phyloP scores from a whole-genome alignment of 2,113 vertebrate species.

The Lophius piscatorius region DNA sequence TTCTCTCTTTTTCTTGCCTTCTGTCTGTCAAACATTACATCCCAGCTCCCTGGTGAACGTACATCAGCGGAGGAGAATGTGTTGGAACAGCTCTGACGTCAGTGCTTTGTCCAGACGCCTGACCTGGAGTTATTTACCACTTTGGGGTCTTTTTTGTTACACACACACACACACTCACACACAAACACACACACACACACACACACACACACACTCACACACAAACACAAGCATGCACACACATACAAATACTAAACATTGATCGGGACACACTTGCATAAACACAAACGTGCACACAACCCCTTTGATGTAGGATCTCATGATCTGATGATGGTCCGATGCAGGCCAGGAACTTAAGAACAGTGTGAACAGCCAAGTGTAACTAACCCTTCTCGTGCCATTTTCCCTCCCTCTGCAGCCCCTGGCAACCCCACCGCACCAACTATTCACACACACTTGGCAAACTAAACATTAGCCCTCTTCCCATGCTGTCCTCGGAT shows the following conservation, averaged over 20 bases:
- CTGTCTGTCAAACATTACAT: slow-evolving; percentile 39
- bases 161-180: slow-evolving; percentile 19
- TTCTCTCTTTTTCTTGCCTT: slow-evolving; percentile 8
- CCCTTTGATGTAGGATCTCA: slow-evolving; percentile 1
- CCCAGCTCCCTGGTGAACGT: slow-evolving; percentile 20
- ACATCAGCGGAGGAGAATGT: slow-evolving; percentile 43
- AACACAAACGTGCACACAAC: slow-evolving; percentile 12
- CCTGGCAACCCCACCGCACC: slow-evolving; percentile 57
- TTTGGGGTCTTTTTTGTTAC: slow-evolving; percentile 20
- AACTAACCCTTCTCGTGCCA: slow-evolving; percentile 62
- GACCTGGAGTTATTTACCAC: slow-evolving; percentile 50
- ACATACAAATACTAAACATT: not conserved
- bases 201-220: not conserved
- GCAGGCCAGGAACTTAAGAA: slow-evolving; percentile 29
- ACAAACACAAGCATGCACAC: not conserved
- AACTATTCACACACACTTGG: slow-evolving; percentile 38
- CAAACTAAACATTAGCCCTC: slow-evolving; percentile 17
- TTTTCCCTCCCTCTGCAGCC: slow-evolving; percentile 37
- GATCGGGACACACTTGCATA: not conserved
- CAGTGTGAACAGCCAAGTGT: slow-evolving; percentile 66
- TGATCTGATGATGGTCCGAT: slow-evolving; percentile 4
- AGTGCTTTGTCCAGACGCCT: slow-evolving; percentile 42
- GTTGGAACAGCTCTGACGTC: slow-evolving; percentile 59
- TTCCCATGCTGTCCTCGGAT: slow-evolving; percentile 12
- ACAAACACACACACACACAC: slow-evolving; percentile 11